Evolutionary conservation across 2,797 vertebrate genomes (phyloP).

Genomic region (Columba guinea): DNA sequence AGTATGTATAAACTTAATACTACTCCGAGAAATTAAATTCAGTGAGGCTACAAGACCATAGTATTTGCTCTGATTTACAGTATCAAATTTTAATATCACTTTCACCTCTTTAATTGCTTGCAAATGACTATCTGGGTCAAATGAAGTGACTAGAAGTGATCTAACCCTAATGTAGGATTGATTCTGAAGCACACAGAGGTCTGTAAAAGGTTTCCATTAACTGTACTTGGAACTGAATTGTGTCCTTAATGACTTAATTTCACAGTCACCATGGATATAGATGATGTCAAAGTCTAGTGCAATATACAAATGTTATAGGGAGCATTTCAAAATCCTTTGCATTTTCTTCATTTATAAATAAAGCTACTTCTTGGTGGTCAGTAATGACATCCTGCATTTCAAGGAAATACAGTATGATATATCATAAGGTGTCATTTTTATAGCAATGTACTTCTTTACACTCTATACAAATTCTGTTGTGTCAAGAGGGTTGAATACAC

Average conservation of each 20-base stretch:
- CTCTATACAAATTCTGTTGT: background rate
- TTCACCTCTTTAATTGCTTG: background rate
- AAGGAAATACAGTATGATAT: background rate
- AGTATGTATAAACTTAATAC: background rate
- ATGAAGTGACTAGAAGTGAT: background rate
- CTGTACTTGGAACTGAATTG: background rate
- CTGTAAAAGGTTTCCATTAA: background rate
- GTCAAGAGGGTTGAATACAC: background rate
- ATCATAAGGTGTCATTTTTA: background rate
- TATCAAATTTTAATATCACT: background rate
- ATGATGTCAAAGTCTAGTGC: background rate
- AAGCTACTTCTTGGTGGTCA: background rate
- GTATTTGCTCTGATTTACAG: background rate
- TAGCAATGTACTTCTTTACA: background rate
- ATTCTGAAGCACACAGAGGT: background rate
- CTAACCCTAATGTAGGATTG: background rate
- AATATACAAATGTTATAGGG: background rate
- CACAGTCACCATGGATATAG: background rate
- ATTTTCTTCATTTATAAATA: slow-evolving; percentile 54
- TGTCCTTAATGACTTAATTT: background rate
- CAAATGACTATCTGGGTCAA: background rate
- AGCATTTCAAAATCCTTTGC: slow-evolving; percentile 55
- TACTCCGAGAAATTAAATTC: background rate
- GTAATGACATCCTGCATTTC: background rate
- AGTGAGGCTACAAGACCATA: background rate